Percentiles rank a stretch among this genome's conserved stretches.
Evolutionary conservation across 2,888 invertebrate species (phyloP).

Genomic region (Cerastoderma edule): DNA sequence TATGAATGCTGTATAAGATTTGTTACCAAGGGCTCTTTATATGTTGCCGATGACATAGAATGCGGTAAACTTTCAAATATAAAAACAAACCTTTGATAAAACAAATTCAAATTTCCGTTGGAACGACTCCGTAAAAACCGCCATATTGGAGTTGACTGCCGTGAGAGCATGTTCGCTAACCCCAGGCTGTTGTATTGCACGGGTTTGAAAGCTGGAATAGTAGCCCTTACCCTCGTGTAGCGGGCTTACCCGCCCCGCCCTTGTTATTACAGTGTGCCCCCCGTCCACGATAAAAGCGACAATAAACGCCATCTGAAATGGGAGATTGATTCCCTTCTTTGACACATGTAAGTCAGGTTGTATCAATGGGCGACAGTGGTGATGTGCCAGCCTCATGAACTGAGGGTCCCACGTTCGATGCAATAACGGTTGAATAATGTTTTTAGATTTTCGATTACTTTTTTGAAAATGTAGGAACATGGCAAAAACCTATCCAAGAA

Average conservation of each 20-base stretch:
- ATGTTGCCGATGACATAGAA: no score
- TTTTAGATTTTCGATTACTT: not conserved
- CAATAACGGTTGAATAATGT: not conserved
- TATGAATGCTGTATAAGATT: no score
- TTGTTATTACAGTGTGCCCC: slow-evolving; percentile 26
- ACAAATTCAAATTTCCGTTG: not conserved
- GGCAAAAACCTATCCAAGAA: not conserved
- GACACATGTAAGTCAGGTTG: no score
- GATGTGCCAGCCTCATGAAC: not conserved
- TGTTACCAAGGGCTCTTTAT: no score
- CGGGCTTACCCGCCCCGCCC: slow-evolving; percentile 24
- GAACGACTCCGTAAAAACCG: not conserved
- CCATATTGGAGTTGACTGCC: not conserved
- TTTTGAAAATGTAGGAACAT: not conserved
- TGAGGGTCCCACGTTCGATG: not conserved
- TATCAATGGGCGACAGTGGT: no score
- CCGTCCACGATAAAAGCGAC: slow-evolving; percentile 20
- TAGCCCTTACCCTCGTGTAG: slow-evolving; percentile 12
- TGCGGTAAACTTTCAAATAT: no score
- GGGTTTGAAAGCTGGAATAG: slow-evolving; percentile 5
- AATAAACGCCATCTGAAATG: slow-evolving; percentile 25
- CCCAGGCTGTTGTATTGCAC: slow-evolving; percentile 3
- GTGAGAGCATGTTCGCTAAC: not conserved
- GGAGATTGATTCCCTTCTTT: not conserved
- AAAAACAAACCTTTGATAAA: slow-evolving; percentile 6